phyloP scores from a whole-genome alignment of 1,140 invertebrate species.

The Phenacoccus solenopsis region DNA sequence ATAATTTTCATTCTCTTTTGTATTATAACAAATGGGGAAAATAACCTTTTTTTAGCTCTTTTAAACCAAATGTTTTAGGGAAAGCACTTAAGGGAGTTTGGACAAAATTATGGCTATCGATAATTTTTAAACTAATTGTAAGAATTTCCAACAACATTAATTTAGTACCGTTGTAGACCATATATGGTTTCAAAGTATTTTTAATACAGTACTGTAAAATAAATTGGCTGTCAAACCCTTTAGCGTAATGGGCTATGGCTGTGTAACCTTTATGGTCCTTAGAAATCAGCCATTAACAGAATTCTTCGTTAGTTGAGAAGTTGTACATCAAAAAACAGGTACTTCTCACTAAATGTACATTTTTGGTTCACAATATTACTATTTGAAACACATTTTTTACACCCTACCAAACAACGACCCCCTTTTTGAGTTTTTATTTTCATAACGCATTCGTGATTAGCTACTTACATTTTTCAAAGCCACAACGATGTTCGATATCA shows the following conservation, averaged over 20 bases:
- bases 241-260: constrained; percentile 1
- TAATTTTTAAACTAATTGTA: background rate
- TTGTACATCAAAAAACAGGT: background rate
- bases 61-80: constrained; percentile 15
- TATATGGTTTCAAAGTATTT: constrained; percentile 12
- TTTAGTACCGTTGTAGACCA: constrained; percentile 12
- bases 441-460: constrained; percentile 8
- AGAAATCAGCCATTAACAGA: constrained; percentile 6
- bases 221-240: background rate
- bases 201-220: constrained; percentile 17
- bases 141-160: constrained; percentile 6
- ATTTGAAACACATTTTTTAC: background rate
- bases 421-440: constrained; percentile 6
- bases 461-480: constrained; percentile 10
- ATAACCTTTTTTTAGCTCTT: constrained; percentile 20
- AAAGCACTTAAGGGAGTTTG: background rate
- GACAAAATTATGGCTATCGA: constrained; percentile 13
- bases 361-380: background rate
- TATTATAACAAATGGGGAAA: constrained; percentile 17
- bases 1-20: constrained; percentile 20
- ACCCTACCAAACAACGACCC: background rate
- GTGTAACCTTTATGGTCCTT: constrained; percentile 2
- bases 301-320: background rate
- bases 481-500: background rate
- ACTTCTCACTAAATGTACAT: constrained; percentile 17